phyloP scores from a whole-genome alignment of 2,113 vertebrate species.

The Rostratula benghalensis region DNA sequence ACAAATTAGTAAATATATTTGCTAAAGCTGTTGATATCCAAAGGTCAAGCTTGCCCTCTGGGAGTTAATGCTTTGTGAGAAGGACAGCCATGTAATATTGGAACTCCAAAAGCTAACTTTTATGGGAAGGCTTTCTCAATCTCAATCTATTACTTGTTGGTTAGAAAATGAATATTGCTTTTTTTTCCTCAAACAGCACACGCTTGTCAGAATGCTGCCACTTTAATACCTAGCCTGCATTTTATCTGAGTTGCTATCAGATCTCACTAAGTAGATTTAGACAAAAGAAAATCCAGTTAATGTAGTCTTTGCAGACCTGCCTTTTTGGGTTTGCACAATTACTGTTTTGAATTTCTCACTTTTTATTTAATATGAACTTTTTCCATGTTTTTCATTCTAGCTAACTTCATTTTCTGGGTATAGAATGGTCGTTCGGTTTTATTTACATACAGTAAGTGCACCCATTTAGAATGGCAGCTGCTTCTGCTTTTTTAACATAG shows the following conservation, averaged over 20 bases:
- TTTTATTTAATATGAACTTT: neutral
- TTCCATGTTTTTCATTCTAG: neutral
- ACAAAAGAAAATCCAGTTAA: neutral
- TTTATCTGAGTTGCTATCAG: neutral
- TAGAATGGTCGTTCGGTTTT: neutral
- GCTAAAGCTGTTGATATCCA: neutral
- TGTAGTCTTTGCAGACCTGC: neutral
- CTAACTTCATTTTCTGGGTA: constrained; percentile 15
- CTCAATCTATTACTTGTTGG: neutral
- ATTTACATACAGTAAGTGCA: neutral
- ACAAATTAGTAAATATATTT: neutral
- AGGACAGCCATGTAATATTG: neutral
- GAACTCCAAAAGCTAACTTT: neutral
- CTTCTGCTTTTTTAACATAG: neutral
- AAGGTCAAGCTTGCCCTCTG: neutral
- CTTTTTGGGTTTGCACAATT: neutral
- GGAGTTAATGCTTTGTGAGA: neutral
- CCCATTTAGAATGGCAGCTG: neutral
- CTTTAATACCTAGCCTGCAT: neutral
- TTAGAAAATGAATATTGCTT: neutral
- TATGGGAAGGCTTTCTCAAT: neutral
- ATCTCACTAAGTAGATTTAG: neutral
- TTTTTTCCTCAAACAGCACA: neutral
- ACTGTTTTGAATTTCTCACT: neutral
- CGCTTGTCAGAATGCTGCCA: neutral